Evolutionary conservation across 2,113 vertebrate genomes (phyloP), one percentile per base, ranked within the genome.

Genomic region (Platysteira castanea): DNA sequence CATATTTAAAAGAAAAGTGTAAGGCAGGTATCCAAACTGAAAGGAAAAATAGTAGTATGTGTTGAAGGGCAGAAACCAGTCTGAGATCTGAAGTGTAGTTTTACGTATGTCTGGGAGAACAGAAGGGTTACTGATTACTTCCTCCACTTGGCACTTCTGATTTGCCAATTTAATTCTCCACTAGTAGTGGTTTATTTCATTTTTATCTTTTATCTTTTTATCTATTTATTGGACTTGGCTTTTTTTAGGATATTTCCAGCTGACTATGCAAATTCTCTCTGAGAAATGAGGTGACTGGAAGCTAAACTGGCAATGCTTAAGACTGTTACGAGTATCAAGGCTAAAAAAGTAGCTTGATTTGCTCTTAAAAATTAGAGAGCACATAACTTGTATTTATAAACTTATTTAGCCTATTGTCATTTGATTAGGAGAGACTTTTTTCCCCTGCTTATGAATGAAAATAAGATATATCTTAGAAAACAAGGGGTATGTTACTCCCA

Each of bases 401-500:
- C 2, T 60, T 68, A 17, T 41, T 96, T 59, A 57, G 8, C 15
- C 44, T 63, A 13, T 30, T 83, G 21, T 12, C 5, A 39, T 35
- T 82, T 88, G 17, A 69, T 44, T 69, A 52, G 18, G 14, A 33
- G 1, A 59, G 27, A 13, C 9, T 52, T 33, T 42, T 49, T n/a
- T 64, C 9, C 30, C 0, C 22, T 68, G 7, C 3, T 54, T 76
- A 41, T 68, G 15, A 6, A 54, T 46, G 6, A 75, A 79, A 65
- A 52, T 18, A 63, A 49, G 18, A 64, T 11, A 4, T 24, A 50
- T 19, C 35, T 60, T 53, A n/a, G 20, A 59, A 35, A 60, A 24
- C 4, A 60, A 37, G 20, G 14, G 2, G 3, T 21, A 16, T 0
- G 0, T 57, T 65, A 30, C 6, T 26, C 20, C 14, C n/a, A 39